Evolutionary conservation across 1,140 invertebrate species (phyloP), one percentile per base, ranked within the genome.

Genomic region (Telenomus remus): DNA sequence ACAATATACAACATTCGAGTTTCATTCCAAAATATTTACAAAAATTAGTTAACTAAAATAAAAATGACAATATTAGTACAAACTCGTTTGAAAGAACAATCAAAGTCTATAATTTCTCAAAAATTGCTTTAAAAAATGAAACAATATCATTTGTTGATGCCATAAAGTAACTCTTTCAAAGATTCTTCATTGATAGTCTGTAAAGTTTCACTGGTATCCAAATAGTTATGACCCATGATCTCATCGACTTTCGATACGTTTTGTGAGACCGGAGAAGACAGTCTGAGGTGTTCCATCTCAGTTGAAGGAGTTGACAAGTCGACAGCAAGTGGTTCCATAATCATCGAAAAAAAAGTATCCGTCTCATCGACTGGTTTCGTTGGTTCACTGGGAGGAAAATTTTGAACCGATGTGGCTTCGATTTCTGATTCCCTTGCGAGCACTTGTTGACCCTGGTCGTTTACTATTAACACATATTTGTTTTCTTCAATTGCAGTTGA

Each of bases 171-270:
- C 84, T 89, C 85, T 63, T 89, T 89, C 10, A 90, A 78, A 0
- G 88, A 89, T 70, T 89, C 89, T 77, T 89, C 88, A 51, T 90
- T 89, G 55, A 90, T 89, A 4, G 88, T 90, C 69, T 88, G 81
- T 11, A 89, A 73, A 35, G 81, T 50, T 16, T 33, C 49, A 12
- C 63, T 60, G 44, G 79, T 78, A 15, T 79, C 47, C 11, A 51
- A 57, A 34, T 60, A 82, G 27, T 44, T 75, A 33, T 42, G 50
- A 0, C 39, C 27, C 12, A 73, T 66, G 0, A 76, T 50, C 5
- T 72, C 64, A 14, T 78, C 61, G n/a, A 68, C 46, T 59, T 79
- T 64, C 12, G 43, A 42, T 8, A 69, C 46, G 33, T 69, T 72
- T 39, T 79, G 76, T 10, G 71, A 33, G 3, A 69, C 79, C 2